phyloP scores from a whole-genome alignment of 2,113 vertebrate genomes.

The Tursiops truncatus region DNA sequence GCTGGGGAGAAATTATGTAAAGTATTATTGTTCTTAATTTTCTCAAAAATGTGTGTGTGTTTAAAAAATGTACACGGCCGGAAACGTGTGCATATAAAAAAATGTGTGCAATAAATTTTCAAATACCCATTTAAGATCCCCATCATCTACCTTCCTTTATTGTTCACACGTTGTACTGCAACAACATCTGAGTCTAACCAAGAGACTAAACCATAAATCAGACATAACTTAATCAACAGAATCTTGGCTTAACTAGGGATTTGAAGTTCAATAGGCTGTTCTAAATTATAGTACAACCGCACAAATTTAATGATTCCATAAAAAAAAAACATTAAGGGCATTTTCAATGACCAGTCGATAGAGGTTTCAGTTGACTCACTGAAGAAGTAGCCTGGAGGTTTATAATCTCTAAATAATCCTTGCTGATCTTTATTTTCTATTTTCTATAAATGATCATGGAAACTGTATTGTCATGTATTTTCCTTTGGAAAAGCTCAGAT shows the following conservation, averaged over 20 bases:
- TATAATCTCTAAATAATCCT: conserved; percentile 22
- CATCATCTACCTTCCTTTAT: neutral
- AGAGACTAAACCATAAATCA: conserved; percentile 17
- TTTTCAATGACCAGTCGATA: conserved; percentile 45
- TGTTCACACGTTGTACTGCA: neutral
- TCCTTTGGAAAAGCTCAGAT: neutral
- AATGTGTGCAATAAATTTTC: neutral
- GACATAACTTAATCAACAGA: conserved; percentile 26
- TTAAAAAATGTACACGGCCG: neutral
- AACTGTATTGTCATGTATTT: neutral
- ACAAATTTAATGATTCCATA: conserved; percentile 24
- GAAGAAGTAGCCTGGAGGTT: neutral
- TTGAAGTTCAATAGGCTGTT: neutral
- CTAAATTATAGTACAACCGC: neutral
- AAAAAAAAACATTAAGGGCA: neutral
- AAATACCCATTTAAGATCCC: neutral
- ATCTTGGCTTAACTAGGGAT: conserved; percentile 14
- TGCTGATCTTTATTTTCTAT: conserved; percentile 4
- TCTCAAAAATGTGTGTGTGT: neutral
- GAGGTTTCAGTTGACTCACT: conserved; percentile 10
- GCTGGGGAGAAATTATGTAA: neutral
- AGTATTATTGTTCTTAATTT: neutral
- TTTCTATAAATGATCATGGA: conserved; percentile 1
- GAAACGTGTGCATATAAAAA: neutral
- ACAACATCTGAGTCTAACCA: neutral